phyloP scores from a whole-genome alignment of 2,113 vertebrate species.

The Megaptera novaeangliae region DNA sequence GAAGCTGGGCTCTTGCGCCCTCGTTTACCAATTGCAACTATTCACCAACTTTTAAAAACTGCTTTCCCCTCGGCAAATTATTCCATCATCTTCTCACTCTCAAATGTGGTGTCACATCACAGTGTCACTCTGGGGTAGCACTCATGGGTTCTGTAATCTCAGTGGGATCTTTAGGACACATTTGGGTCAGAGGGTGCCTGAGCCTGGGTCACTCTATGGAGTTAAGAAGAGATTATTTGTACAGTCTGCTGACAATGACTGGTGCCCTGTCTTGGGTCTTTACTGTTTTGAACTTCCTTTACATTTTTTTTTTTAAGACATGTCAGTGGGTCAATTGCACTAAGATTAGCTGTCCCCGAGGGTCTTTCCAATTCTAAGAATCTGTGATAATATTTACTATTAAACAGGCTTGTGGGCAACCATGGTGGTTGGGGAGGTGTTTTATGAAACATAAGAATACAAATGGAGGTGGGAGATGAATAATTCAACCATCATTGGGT shows the following conservation, averaged over 20 bases:
- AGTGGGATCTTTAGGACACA: background rate
- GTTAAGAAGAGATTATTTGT: too few species aligned
- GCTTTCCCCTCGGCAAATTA: background rate
- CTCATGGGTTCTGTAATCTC: background rate
- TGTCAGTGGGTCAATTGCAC: background rate
- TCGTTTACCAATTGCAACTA: too few species aligned
- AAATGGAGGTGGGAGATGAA: background rate
- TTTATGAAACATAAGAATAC: background rate
- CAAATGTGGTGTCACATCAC: too few species aligned
- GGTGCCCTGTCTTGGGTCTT: background rate
- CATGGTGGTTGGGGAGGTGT: background rate
- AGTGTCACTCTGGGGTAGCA: background rate
- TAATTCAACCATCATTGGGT: fast-evolving
- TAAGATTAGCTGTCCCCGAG: background rate
- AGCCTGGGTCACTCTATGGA: too few species aligned
- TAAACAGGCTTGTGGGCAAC: background rate
- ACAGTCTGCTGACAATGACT: too few species aligned
- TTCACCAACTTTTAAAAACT: background rate
- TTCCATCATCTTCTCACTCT: background rate
- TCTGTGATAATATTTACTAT: background rate
- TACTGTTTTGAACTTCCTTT: background rate
- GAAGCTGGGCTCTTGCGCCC: background rate
- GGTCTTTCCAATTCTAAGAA: background rate
- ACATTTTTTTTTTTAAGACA: background rate
- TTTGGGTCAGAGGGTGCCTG: background rate